Evolutionary conservation across 2,113 vertebrate species (phyloP).

Genomic region (Halcyon senegalensis): DNA sequence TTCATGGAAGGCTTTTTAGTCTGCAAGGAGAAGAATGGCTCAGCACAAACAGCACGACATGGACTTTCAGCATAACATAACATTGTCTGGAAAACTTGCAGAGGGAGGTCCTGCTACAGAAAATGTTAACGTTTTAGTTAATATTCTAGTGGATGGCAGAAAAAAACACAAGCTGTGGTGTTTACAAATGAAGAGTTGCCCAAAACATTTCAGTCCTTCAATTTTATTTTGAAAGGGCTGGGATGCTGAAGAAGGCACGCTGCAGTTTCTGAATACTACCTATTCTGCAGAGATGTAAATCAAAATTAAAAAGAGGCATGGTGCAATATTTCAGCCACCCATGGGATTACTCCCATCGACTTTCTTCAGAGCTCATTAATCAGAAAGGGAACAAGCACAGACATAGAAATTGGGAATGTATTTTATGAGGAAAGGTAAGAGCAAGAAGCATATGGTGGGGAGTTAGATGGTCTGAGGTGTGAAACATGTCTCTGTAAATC

Average conservation of each 20-base stretch:
- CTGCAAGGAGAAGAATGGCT: background rate
- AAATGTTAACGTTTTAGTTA: background rate
- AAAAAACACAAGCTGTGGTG: background rate
- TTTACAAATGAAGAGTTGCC: background rate
- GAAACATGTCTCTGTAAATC: slow-evolving; percentile 3
- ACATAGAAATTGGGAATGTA: background rate
- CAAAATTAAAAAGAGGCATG: background rate
- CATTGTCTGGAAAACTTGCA: background rate
- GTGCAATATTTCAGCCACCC: background rate
- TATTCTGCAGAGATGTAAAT: background rate
- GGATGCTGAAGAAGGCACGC: background rate
- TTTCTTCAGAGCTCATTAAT: background rate
- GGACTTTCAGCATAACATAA: background rate
- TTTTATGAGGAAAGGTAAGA: background rate
- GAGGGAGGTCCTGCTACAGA: background rate
- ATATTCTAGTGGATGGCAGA: background rate
- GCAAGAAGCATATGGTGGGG: background rate
- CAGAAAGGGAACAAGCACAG: background rate
- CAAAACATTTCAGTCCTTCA: background rate
- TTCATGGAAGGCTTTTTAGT: background rate
- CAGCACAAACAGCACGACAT: background rate
- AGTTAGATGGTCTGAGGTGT: background rate
- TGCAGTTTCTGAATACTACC: background rate
- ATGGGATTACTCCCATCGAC: background rate
- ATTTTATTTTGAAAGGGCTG: background rate